These are phyloP conservation scores for Actenoides hombroni DNA, from an alignment of 2,113 vertebrate species.

Conservation along the genomic window DNA sequence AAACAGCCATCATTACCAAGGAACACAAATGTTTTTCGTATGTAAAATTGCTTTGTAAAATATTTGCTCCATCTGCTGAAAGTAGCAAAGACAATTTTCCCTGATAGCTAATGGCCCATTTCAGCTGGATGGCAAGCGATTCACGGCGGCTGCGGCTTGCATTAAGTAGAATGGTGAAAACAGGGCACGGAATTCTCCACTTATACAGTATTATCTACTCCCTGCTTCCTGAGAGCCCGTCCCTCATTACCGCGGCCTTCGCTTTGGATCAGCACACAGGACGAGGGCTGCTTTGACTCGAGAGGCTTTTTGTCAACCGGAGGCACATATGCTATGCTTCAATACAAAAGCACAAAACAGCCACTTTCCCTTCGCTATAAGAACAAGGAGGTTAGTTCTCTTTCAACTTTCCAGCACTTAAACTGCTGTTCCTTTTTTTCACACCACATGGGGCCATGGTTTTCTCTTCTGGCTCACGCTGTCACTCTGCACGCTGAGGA, in stretches of 20 bases:
- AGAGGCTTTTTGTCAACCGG: conserved; percentile 66
- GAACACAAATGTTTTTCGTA: conserved; percentile 78
- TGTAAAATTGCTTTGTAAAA: conserved; percentile 86
- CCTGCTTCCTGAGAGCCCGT: conserved; percentile 56
- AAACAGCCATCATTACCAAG: conserved; percentile 76
- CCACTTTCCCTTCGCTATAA: conserved; percentile 44
- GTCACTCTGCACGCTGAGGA: conserved; percentile 65
- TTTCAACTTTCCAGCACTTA: conserved; percentile 64
- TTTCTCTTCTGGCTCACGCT: conserved; percentile 59
- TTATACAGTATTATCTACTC: conserved; percentile 78
- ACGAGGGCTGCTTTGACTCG: conserved; percentile 42
- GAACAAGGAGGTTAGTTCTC: conserved; percentile 36
- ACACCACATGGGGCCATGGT: conserved; percentile 75
- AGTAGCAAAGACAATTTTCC: conserved; percentile 93
- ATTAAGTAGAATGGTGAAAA: conserved; percentile 59
- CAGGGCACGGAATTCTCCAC: conserved; percentile 63
- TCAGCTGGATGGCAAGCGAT: conserved; percentile 82
- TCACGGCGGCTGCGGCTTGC: conserved; percentile 66
- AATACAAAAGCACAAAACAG: conserved; percentile 41
- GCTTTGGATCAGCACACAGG: conserved; percentile 59
- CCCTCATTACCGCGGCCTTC: conserved; percentile 69
- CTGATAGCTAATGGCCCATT: conserved; percentile 93
- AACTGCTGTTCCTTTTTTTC: conserved; percentile 71
- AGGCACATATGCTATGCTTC: conserved; percentile 70
- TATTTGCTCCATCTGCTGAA: conserved; percentile 95